Evolutionary conservation across 2,113 vertebrate species (phyloP), one percentile per base, ranked within the genome.

Genomic region (Rhombomys opimus): DNA sequence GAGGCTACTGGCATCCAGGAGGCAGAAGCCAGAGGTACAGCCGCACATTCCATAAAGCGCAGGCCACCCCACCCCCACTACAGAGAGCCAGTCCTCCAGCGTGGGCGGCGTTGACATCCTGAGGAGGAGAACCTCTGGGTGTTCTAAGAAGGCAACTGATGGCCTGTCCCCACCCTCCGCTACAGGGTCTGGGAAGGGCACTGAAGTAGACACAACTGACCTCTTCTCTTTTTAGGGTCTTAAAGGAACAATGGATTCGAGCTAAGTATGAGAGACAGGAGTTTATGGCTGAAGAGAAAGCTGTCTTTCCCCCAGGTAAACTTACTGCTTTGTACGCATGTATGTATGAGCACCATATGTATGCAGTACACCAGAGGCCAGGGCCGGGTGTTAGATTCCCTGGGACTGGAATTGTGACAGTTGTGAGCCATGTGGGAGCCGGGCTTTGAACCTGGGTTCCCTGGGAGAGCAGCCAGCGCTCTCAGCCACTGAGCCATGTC

Each of bases 211-310:
- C 86, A 50, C 70, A 68, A 35, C 96, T 98, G 89, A 98, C 87
- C 85, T 65, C 57, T 57, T 97, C 97, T 97, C 87, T 97, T 87
- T 98, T 84, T 97, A 99, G 99, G 50, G 98, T 99, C 78, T 98
- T 99, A 95, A 99, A 97, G 97, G 99, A 99, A 90, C 99, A 99
- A 87, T 99, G 99, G 99, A 99, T 99, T 97, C 98, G 99, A 98
- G 99, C 99, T 84, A 99, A 99, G 97, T 99, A 99, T 57, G 99
- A 99, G 97, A 98, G 99, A 90, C 97, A 92, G 96, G 99, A 99
- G 94, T 99, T 99, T 98, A 98, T 98, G 85, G 99, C 98, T 84
- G 98, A 98, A 68, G 98, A 90, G 94, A 98, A 98, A 97, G 98
- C 97, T 91, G 98, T 98, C 35, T 98, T 98, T 57, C 89, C 97